Conservation (phyloP, 2,888 invertebrate species). For the Apeira syringaria region DNA sequence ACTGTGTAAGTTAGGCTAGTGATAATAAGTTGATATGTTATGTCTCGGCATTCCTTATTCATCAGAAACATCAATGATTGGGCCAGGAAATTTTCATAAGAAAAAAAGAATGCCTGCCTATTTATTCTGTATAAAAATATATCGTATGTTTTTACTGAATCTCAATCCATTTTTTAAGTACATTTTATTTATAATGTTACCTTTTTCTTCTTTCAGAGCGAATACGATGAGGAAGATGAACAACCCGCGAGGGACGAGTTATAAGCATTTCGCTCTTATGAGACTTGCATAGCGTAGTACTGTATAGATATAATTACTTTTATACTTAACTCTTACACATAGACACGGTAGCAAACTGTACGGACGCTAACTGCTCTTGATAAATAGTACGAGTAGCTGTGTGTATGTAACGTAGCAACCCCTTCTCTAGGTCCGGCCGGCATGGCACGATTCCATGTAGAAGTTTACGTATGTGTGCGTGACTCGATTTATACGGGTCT, state of each 20-base stretch:
- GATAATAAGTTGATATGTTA: too few relatives aligned
- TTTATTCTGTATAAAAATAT: too few relatives aligned
- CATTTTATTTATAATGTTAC: too few relatives aligned
- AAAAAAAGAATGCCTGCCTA: too few relatives aligned
- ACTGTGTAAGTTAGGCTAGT: too few relatives aligned
- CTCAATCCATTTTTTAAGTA: too few relatives aligned
- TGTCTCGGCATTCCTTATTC: too few relatives aligned
- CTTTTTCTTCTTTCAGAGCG: conserved; percentile 54
- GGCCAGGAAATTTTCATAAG: too few relatives aligned
- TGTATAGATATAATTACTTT: conserved; percentile 75
- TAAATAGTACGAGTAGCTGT: not conserved
- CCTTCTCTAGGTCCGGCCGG: not conserved
- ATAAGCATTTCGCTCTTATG: conserved; percentile 80
- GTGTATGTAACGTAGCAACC: not conserved
- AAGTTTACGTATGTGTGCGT: not conserved
- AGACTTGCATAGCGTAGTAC: conserved; percentile 76
- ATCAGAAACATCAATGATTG: too few relatives aligned
- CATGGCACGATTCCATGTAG: not conserved
- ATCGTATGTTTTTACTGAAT: too few relatives aligned
- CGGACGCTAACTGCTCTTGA: conserved; percentile 8
- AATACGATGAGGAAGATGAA: conserved; percentile 89
- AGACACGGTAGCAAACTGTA: conserved; percentile 32
- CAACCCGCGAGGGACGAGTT: conserved; percentile 90
- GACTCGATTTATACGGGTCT: not conserved
- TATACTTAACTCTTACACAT: conserved; percentile 49